These are phyloP conservation scores for Anseranas semipalmata DNA, from an alignment of 2,113 vertebrate genomes.

Conservation along the genomic window DNA sequence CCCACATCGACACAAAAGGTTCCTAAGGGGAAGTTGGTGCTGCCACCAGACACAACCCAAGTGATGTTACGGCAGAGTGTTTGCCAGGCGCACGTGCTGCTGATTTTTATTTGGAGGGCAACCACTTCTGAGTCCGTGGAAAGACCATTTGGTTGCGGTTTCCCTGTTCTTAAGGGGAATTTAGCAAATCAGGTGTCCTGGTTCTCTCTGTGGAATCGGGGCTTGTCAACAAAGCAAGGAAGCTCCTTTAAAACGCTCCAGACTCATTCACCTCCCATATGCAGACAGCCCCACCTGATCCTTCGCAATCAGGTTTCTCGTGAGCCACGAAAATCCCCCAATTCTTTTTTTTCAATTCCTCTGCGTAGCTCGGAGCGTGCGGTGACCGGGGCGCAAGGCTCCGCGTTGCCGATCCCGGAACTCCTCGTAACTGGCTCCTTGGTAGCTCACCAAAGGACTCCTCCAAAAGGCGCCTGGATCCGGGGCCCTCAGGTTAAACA, in stretches of 20 bases:
- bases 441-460: background rate
- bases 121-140: background rate
- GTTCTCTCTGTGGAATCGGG: background rate
- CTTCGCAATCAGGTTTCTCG: background rate
- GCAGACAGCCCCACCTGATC: background rate
- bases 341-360: too few relatives aligned
- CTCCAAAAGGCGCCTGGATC: background rate
- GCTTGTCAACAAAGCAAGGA: background rate
- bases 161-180: background rate
- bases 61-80: background rate
- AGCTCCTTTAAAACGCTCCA: background rate
- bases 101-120: background rate
- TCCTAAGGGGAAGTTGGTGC: background rate
- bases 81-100: background rate
- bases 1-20: background rate
- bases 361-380: fast-evolving
- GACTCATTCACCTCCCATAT: background rate
- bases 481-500: background rate
- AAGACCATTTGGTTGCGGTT: background rate
- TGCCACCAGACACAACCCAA: background rate
- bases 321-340: too few relatives aligned
- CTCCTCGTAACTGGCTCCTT: background rate
- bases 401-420: background rate
- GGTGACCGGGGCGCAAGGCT: background rate
- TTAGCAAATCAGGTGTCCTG: background rate